Evolutionary conservation across 2,113 vertebrate genomes (phyloP).

Genomic region (Egretta garzetta): DNA sequence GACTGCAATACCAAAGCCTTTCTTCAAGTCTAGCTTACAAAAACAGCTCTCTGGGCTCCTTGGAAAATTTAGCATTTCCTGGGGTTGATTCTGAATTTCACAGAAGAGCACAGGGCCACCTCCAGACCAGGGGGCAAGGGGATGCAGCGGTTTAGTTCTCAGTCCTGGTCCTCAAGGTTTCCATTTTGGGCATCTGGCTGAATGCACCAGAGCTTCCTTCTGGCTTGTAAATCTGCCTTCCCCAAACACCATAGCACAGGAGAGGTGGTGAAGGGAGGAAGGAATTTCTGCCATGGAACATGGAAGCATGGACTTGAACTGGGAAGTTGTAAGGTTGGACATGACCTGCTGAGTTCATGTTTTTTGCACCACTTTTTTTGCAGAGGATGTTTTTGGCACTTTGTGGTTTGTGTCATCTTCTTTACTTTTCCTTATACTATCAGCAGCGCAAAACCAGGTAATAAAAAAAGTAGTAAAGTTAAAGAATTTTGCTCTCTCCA

Average conservation of each 20-base stretch:
- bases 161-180: not conserved
- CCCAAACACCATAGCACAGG: not conserved
- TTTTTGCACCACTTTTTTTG: not conserved
- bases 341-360: not conserved
- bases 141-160: not conserved
- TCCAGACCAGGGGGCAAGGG: accelerated
- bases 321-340: not conserved
- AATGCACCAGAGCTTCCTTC: not conserved
- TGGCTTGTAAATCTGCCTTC: not conserved
- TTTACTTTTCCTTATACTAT: not conserved
- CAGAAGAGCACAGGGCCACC: not conserved
- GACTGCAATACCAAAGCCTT: not conserved
- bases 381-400: not conserved
- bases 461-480: not conserved
- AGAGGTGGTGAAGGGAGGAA: not conserved
- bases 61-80: not conserved
- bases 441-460: not conserved
- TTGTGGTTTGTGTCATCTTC: not conserved
- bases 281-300: not conserved
- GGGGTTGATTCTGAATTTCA: not conserved
- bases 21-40: not conserved
- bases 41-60: not conserved
- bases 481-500: not conserved
- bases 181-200: not conserved
- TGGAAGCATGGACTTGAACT: not conserved